Percentiles rank a stretch among this genome's conserved stretches.
Evolutionary conservation across 92 coral and sea anemone species (phyloP).

Genomic region (Paramuricea clavata): DNA sequence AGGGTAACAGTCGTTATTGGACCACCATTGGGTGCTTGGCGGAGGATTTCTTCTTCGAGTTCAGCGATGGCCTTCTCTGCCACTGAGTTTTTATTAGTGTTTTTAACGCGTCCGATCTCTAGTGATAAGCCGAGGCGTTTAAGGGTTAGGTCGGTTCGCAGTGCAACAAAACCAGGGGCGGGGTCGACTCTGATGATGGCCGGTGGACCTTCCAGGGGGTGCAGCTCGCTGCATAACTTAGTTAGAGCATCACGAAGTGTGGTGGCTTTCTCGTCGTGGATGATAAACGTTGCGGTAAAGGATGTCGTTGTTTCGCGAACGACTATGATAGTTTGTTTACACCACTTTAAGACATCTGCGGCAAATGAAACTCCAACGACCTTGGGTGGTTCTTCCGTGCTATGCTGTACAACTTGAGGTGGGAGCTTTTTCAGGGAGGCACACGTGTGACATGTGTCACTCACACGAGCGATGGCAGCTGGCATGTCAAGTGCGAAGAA

Average conservation of each 20-base stretch:
- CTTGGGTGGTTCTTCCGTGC: slow-evolving; percentile 35
- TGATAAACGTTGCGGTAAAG: slow-evolving; percentile 43
- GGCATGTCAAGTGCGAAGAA: slow-evolving; percentile 72
- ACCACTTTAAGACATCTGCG: slow-evolving; percentile 25
- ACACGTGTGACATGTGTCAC: slow-evolving; percentile 42
- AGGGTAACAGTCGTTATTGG: slow-evolving; percentile 35
- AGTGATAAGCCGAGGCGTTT: not conserved
- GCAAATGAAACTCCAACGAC: slow-evolving; percentile 39
- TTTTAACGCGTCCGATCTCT: slow-evolving; percentile 24
- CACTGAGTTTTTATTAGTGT: slow-evolving; percentile 15
- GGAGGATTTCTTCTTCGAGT: slow-evolving; percentile 33
- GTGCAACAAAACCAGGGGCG: slow-evolving; percentile 16
- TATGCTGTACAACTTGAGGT: slow-evolving; percentile 17
- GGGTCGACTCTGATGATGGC: slow-evolving; percentile 22
- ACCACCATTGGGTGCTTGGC: slow-evolving; percentile 64
- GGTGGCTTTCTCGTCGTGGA: slow-evolving; percentile 58
- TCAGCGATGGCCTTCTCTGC: slow-evolving; percentile 37
- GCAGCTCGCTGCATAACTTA: slow-evolving; percentile 18
- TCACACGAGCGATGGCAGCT: slow-evolving; percentile 45
- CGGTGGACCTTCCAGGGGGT: not conserved
- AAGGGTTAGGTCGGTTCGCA: not conserved
- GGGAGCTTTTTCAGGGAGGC: slow-evolving; percentile 42
- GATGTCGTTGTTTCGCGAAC: slow-evolving; percentile 26
- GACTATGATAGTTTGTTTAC: slow-evolving; percentile 37
- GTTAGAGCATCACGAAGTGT: slow-evolving; percentile 64